Conservation (phyloP, 2,797 vertebrate genomes). For the Lepidocolaptes lacrymiger region DNA sequence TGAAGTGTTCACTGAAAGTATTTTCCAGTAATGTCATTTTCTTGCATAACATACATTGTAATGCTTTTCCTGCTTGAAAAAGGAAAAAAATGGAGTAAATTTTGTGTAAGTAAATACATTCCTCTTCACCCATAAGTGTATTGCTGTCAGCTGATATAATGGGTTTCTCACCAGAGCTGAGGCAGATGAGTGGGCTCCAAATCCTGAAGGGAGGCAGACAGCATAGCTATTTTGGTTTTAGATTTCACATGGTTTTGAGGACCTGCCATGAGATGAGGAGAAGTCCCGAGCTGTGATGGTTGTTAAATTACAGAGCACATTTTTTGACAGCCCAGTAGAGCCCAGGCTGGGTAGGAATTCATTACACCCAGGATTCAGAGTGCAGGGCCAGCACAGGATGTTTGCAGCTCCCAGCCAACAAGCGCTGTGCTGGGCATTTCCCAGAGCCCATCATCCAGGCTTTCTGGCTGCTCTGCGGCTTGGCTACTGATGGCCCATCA, state of each 20-base stretch:
- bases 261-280: neutral
- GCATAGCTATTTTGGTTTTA: slow-evolving; percentile 49
- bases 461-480: neutral
- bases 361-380: neutral
- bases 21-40: neutral
- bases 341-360: neutral
- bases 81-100: neutral
- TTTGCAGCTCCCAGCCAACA: neutral
- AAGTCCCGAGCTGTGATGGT: neutral
- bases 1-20: neutral
- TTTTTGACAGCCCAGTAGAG: neutral
- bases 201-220: slow-evolving; percentile 37
- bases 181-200: slow-evolving; percentile 20
- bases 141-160: slow-evolving; percentile 11
- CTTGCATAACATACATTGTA: neutral
- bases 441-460: accelerated
- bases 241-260: slow-evolving; percentile 18
- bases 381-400: accelerated
- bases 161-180: slow-evolving; percentile 23
- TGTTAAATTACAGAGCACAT: neutral
- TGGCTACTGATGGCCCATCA: accelerated
- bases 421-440: neutral
- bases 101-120: slow-evolving; percentile 28
- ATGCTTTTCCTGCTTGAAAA: slow-evolving; percentile 9
- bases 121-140: slow-evolving; percentile 16